Percentiles rank a stretch among this genome's conserved stretches.
phyloP scores from a whole-genome alignment of 2,797 vertebrate genomes.

The Emydoidea blandingii region DNA sequence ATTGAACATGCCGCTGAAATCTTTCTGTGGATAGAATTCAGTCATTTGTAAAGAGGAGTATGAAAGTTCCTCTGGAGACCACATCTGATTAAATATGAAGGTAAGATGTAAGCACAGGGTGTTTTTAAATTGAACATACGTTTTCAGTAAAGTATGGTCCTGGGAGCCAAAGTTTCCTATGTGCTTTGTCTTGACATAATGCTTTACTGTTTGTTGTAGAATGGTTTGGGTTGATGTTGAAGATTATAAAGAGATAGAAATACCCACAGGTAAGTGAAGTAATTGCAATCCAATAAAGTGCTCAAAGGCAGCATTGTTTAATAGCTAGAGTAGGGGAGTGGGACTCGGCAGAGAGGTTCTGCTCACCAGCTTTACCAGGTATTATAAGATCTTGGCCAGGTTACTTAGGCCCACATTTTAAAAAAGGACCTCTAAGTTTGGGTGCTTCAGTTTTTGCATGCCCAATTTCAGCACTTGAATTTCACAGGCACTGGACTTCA shows the following conservation, averaged over 20 bases:
- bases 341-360: neutral
- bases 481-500: neutral
- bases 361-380: neutral
- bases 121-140: neutral
- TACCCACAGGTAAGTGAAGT: rapidly evolving
- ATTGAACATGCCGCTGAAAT: neutral
- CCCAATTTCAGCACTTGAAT: neutral
- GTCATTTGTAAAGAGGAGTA: neutral
- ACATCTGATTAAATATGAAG: neutral
- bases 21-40: neutral
- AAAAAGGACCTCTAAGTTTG: neutral
- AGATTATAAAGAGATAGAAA: neutral
- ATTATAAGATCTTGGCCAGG: rapidly evolving
- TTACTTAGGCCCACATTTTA: neutral
- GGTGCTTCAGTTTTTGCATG: neutral
- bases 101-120: neutral
- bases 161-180: neutral
- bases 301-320: rapidly evolving
- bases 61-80: neutral
- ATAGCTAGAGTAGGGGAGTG: neutral
- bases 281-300: rapidly evolving
- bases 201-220: neutral
- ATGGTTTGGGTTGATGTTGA: rapidly evolving
- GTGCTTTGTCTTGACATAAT: neutral
- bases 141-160: neutral